Base-by-base conservation (phyloP, 1,140 invertebrate species). In the Acarapis woodi region DNA sequence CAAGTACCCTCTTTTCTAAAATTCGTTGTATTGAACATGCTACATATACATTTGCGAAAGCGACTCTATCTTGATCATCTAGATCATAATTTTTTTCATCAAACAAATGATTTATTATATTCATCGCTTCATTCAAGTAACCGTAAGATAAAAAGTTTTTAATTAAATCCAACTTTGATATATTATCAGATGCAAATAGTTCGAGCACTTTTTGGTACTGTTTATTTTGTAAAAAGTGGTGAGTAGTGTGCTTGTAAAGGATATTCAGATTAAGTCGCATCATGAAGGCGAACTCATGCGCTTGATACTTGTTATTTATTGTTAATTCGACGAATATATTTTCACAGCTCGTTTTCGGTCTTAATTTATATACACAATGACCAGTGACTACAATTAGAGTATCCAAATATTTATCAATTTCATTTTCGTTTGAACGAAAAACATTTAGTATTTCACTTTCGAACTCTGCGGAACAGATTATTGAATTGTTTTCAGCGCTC, bases 121-220 rank as follows among this genome's bases (percentile, higher is more conserved):
- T 63, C 38, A 74, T 59, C 26, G 75, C 53, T 43, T 73, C 69
- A 26, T 60, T 61, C 8, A 70, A 66, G 47, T 68, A 64, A 3
- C 72, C 71, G 44, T 65, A 61, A 32, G 65, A 63, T 37, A 73
- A 70, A 47, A 77, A 62, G 52, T 72, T 71, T 15, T 73, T 58
- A 12, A 73, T 66, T 40, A 68, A 63, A 44, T 71, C 70, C 31
- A 71, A 57, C 36, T 71, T 60, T 43, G 63, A 58, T 46, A 71
- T 68, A 49, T 68, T 67, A 1, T 71, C 68, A 39, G 72, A 56
- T 53, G 69, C 69, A 51, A 73, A 76, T 2, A 74, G 58, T 39
- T 66, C 56, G 40, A 71, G 57, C 1, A 72, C 71, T 48, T 64
- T 64, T 30, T 64, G 57, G 46, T 68, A 67, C 37, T 66, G 60